Evolutionary conservation across 2,113 vertebrate genomes (phyloP).

Genomic region (Tricholaema leucomelas): DNA sequence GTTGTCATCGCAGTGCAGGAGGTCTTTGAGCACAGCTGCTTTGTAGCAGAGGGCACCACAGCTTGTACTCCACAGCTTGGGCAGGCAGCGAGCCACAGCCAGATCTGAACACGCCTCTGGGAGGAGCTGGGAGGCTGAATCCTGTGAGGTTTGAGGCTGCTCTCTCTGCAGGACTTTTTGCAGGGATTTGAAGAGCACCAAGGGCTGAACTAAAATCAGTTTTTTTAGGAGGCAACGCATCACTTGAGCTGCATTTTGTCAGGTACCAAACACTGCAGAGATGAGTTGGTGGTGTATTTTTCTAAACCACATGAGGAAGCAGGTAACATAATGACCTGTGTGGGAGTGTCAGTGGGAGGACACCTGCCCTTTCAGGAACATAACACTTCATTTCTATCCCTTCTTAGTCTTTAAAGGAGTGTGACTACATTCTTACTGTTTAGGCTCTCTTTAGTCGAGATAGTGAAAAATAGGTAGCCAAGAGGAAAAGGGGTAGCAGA

Average conservation of each 20-base stretch:
- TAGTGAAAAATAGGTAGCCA: not conserved
- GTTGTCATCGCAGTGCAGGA: not conserved
- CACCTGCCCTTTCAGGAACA: not conserved
- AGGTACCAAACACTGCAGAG: not conserved
- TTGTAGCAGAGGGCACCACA: not conserved
- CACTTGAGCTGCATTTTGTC: not conserved
- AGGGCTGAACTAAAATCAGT: not conserved
- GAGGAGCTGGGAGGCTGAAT: not conserved
- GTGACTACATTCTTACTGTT: not conserved
- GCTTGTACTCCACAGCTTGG: not conserved
- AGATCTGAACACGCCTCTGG: not conserved
- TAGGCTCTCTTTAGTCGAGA: not conserved
- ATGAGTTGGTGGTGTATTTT: not conserved
- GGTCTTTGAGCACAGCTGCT: not conserved
- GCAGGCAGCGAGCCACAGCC: not conserved
- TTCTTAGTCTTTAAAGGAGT: not conserved
- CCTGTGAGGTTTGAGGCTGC: not conserved
- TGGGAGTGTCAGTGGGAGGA: rapidly evolving
- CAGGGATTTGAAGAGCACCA: not conserved
- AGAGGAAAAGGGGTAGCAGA: not conserved
- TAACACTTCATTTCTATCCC: not conserved
- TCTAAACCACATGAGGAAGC: not conserved
- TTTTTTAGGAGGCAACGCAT: not conserved
- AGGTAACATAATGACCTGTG: rapidly evolving
- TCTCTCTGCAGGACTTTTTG: not conserved